Conservation (phyloP, 2,888 invertebrate genomes). For the Scaptomyza polygonia region DNA sequence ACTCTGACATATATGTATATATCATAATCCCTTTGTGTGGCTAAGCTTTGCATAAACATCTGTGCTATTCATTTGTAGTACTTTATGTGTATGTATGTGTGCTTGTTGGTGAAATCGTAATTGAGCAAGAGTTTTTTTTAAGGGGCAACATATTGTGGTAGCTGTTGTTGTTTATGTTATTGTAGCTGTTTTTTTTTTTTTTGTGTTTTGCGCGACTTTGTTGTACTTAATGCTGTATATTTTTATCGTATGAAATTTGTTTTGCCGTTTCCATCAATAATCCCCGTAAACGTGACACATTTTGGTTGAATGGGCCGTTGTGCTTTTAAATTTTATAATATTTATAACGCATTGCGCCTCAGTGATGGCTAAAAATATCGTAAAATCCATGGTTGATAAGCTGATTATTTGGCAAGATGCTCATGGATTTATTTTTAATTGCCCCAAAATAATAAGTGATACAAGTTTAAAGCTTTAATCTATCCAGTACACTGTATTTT, state of each 20-base stretch:
- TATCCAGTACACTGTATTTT: too few species aligned
- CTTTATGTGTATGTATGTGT: conserved; percentile 17
- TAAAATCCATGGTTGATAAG: conserved; percentile 30
- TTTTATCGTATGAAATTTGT: conserved; percentile 62
- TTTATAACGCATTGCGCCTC: conserved; percentile 31
- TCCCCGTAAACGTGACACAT: conserved; percentile 19
- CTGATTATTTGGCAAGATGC: conserved; percentile 8
- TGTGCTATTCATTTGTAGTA: conserved; percentile 26
- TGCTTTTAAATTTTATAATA: conserved; percentile 26
- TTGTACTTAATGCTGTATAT: conserved; percentile 44
- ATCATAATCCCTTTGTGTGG: conserved; percentile 53
- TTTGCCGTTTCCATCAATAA: conserved; percentile 46
- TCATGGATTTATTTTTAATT: neutral
- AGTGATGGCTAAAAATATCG: conserved; percentile 32
- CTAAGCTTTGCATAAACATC: conserved; percentile 42
- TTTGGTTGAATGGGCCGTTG: conserved; percentile 15
- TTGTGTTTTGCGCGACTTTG: conserved; percentile 34
- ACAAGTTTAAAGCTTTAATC: neutral
- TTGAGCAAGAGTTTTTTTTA: conserved; percentile 52
- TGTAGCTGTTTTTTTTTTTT: conserved; percentile 1
- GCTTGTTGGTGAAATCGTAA: conserved; percentile 46
- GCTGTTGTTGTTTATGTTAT: conserved; percentile 17
- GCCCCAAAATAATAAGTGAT: neutral
- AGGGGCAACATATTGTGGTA: conserved; percentile 64
- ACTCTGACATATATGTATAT: conserved; percentile 5